These are phyloP conservation scores for Diarsia rubi DNA, from an alignment of 2,888 invertebrate genomes.

Conservation along the genomic window DNA sequence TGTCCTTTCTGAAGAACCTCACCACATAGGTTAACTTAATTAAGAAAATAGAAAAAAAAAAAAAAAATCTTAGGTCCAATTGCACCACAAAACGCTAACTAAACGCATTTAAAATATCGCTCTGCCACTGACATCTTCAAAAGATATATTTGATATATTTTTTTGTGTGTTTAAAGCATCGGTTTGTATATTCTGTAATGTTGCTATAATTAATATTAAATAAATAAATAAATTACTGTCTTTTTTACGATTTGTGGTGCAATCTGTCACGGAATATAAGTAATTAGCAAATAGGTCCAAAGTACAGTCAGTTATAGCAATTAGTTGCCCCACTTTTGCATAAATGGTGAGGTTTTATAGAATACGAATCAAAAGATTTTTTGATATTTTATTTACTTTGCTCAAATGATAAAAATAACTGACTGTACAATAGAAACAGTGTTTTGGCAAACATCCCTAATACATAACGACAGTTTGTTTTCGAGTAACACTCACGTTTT, in stretches of 20 bases:
- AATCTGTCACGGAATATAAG: background rate
- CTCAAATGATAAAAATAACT: too few relatives aligned
- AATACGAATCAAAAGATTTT: too few relatives aligned
- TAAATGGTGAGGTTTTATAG: too few relatives aligned
- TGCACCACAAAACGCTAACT: background rate
- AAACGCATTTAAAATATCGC: background rate
- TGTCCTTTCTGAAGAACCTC: too few relatives aligned
- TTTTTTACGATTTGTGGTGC: background rate
- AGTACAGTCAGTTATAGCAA: conserved; percentile 3
- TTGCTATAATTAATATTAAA: too few relatives aligned
- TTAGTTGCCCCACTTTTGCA: too few relatives aligned
- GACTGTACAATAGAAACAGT: conserved; percentile 19
- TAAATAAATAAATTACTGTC: too few relatives aligned
- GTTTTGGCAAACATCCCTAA: conserved; percentile 50
- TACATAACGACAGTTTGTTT: conserved; percentile 29
- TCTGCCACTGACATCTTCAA: background rate
- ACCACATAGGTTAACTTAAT: too few relatives aligned
- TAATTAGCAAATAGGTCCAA: conserved; percentile 37
- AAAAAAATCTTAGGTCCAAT: background rate
- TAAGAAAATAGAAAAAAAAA: background rate
- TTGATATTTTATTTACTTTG: too few relatives aligned
- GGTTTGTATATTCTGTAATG: too few relatives aligned
- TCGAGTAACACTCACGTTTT: conserved; percentile 33
- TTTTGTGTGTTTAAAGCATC: too few relatives aligned
- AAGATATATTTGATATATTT: too few relatives aligned